Conservation (phyloP, 1,140 invertebrate species). For the Mactra quadrangularis region DNA sequence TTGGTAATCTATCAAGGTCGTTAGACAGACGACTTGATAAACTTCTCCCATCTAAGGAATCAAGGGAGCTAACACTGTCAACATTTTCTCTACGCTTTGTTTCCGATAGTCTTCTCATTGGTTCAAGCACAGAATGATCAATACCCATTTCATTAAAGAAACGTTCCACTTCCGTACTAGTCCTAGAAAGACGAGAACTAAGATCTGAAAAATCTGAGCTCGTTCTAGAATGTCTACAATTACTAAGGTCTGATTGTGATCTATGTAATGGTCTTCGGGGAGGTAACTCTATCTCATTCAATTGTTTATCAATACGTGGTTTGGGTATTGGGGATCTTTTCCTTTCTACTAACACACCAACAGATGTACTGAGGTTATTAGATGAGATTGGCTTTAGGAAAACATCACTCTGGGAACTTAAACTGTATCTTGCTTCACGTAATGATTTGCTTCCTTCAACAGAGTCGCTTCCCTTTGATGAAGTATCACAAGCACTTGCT, state of each 20-base stretch:
- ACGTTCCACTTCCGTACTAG: constrained; percentile 82
- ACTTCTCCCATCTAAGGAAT: constrained; percentile 86
- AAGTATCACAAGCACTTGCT: constrained; percentile 26
- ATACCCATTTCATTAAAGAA: constrained; percentile 96
- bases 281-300: constrained; percentile 53
- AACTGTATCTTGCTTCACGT: constrained; percentile 26
- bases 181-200: constrained; percentile 75
- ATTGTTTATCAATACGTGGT: constrained; percentile 40
- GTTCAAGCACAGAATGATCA: constrained; percentile 87
- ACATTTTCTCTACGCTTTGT: constrained; percentile 85
- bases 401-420: constrained; percentile 43
- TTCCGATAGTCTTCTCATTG: constrained; percentile 71
- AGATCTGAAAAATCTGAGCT: constrained; percentile 77
- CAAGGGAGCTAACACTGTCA: constrained; percentile 91
- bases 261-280: constrained; percentile 71
- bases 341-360: constrained; percentile 67
- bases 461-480: not conserved
- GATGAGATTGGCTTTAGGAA: constrained; percentile 49
- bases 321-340: constrained; percentile 57
- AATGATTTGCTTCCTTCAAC: not conserved
- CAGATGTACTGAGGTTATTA: constrained; percentile 64
- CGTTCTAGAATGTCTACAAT: constrained; percentile 72
- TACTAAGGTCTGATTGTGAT: constrained; percentile 81
- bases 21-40: constrained; percentile 72
- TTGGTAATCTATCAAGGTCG: constrained; percentile 41